phyloP scores from a whole-genome alignment of 2,888 invertebrate species.

The Rhopalosiphum nymphaeae region DNA sequence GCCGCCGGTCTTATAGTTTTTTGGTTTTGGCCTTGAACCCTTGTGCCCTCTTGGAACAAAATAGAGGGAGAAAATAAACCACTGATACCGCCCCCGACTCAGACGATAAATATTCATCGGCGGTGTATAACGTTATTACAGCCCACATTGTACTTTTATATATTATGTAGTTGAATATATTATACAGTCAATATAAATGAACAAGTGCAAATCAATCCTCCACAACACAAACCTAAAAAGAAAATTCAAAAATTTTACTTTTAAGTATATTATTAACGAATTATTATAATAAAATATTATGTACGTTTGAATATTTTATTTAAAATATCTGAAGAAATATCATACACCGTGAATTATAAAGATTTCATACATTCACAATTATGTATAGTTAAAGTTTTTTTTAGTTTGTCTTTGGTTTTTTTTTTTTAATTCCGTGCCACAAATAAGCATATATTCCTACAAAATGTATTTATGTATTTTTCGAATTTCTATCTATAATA shows the following conservation, averaged over 20 bases:
- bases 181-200: neutral
- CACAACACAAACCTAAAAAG: neutral
- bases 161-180: neutral
- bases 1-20: conserved; percentile 54
- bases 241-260: neutral
- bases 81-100: conserved; percentile 58
- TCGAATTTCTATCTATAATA: neutral
- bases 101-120: conserved; percentile 60
- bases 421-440: neutral
- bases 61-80: conserved; percentile 43
- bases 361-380: too few relatives aligned
- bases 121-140: neutral
- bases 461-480: neutral
- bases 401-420: neutral
- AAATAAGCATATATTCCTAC: neutral
- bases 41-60: conserved; percentile 55
- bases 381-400: too few relatives aligned
- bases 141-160: neutral
- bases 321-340: neutral
- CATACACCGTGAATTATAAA: neutral
- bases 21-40: conserved; percentile 64
- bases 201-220: conserved; percentile 7
- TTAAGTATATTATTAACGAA: neutral
- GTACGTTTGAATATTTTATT: neutral
- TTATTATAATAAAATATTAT: neutral